These are phyloP conservation scores for Muntiacus reevesi DNA, from an alignment of 2,113 vertebrate species.

Conservation along the genomic window DNA sequence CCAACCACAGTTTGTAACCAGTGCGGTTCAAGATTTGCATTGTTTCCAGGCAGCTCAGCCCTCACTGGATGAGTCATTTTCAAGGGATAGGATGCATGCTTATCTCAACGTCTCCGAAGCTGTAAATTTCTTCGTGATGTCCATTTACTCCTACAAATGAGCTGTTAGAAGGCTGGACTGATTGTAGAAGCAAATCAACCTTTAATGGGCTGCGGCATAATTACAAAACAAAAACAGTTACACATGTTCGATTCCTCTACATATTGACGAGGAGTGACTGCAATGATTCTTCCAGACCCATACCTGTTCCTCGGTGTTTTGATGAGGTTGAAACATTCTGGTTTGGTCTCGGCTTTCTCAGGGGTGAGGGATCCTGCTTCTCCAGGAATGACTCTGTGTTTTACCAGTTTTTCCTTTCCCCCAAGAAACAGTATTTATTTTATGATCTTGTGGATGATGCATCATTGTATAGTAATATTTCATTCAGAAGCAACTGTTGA, in stretches of 20 bases:
- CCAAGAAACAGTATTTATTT: neutral
- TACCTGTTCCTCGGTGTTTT: neutral
- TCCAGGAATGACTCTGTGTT: neutral
- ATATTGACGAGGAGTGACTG: neutral
- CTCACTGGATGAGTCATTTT: neutral
- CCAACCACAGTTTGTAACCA: neutral
- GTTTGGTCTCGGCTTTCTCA: neutral
- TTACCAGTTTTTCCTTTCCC: neutral
- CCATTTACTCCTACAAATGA: neutral
- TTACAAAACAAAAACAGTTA: constrained; percentile 40
- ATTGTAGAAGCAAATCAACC: neutral
- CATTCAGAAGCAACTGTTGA: neutral
- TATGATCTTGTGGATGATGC: neutral
- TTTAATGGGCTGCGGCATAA: neutral
- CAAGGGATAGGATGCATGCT: neutral
- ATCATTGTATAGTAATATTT: neutral
- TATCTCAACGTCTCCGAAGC: neutral
- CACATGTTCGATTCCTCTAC: neutral
- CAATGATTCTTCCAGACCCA: neutral
- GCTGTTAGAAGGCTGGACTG: neutral
- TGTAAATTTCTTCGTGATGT: neutral
- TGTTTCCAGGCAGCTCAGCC: neutral
- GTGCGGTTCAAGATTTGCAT: neutral
- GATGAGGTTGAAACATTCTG: neutral
- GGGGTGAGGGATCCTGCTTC: neutral